Percentiles rank a stretch among this genome's conserved stretches.
Conservation (phyloP, 2,797 vertebrate species). For the Malacoraja senta region DNA sequence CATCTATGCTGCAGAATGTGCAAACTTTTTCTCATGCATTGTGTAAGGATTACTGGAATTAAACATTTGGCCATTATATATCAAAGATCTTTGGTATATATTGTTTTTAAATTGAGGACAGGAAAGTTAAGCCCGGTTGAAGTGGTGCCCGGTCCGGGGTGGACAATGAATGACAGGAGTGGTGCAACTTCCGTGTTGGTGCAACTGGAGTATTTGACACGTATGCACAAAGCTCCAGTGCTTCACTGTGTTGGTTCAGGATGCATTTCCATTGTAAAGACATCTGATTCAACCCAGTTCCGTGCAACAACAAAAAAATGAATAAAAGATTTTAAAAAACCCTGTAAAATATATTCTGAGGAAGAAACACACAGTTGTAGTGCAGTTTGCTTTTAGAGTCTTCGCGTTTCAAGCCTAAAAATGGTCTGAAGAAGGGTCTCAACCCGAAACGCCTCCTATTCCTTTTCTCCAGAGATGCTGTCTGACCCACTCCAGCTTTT, state of each 20-base stretch:
- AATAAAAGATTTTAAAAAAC: background rate
- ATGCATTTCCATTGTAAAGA: background rate
- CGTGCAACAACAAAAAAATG: background rate
- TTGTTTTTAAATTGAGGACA: background rate
- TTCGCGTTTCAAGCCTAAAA: too few species aligned
- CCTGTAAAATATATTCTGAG: too few species aligned
- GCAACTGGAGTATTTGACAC: constrained; percentile 62
- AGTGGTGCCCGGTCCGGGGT: constrained; percentile 41
- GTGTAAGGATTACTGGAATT: background rate
- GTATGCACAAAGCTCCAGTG: constrained; percentile 56
- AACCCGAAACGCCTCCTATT: too few species aligned
- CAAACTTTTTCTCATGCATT: background rate
- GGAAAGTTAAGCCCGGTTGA: background rate
- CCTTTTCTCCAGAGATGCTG: too few species aligned
- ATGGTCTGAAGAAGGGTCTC: too few species aligned
- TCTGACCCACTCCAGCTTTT: too few species aligned
- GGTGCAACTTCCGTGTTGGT: constrained; percentile 35
- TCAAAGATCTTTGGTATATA: too few species aligned
- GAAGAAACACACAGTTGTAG: too few species aligned
- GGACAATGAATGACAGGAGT: constrained; percentile 41
- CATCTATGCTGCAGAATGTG: background rate
- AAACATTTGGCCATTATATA: background rate
- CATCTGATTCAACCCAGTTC: background rate
- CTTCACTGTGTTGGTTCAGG: background rate
- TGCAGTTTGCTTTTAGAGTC: too few species aligned